These are phyloP conservation scores for Dendrolimus punctatus DNA, from an alignment of 1,140 invertebrate species.

Conservation along the genomic window DNA sequence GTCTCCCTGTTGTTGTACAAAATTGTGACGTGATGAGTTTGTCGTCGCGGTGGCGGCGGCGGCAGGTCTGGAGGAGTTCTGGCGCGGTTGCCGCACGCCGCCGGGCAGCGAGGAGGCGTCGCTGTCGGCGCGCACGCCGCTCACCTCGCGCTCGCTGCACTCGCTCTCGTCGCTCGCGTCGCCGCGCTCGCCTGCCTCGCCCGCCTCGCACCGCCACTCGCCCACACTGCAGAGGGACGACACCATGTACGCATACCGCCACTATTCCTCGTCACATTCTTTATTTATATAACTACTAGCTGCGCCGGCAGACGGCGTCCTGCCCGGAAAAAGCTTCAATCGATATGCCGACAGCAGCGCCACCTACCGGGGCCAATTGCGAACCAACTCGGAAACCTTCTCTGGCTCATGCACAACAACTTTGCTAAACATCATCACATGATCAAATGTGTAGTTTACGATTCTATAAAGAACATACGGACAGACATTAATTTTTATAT, in stretches of 20 bases:
- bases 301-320: too few relatives aligned
- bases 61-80: slow-evolving; percentile 58
- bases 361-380: too few relatives aligned
- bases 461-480: too few relatives aligned
- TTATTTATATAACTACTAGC: neutral
- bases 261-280: neutral
- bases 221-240: slow-evolving; percentile 51
- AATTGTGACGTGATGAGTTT: neutral
- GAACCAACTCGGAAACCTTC: too few relatives aligned
- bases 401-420: too few relatives aligned
- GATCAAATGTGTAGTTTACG: too few relatives aligned
- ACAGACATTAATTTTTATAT: too few relatives aligned
- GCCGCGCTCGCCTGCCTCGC: slow-evolving; percentile 1
- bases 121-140: slow-evolving; percentile 53
- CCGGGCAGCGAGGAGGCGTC: slow-evolving; percentile 62
- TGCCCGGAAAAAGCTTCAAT: too few relatives aligned
- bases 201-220: slow-evolving; percentile 34
- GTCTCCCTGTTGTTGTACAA: neutral
- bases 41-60: neutral
- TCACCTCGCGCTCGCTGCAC: slow-evolving; percentile 60
- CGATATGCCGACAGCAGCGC: too few relatives aligned
- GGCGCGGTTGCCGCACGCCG: slow-evolving; percentile 62
- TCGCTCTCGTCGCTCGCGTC: slow-evolving; percentile 55
- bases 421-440: too few relatives aligned
- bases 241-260: slow-evolving; percentile 34